Base-by-base conservation (phyloP, 2,113 vertebrate genomes). In the Cranoglanis bouderius region DNA sequence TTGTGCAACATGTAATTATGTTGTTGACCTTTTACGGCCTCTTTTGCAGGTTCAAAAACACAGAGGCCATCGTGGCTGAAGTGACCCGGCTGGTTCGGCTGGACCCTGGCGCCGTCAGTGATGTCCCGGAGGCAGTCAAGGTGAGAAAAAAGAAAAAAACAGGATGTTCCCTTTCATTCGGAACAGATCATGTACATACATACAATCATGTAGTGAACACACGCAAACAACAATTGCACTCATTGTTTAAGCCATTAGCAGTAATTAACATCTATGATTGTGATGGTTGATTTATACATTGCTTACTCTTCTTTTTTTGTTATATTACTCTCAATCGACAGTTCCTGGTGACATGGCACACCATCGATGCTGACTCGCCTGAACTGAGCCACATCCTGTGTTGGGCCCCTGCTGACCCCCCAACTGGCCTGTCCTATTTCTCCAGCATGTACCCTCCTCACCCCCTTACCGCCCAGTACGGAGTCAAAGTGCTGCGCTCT, bases 341-440 rank as follows among this genome's bases (percentile, higher is more conserved):
- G 98, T 99, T 98, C 94, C 93, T 99, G 88, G 98, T 99, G 88
- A 99, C 98, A 0, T 99, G 98, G 98, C 98, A 99, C 92, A 99
- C 98, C 0, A 99, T 99, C 0, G 98, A 99, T 5, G 98, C 98
- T 0, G 98, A 99, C 63, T 99, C 98, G 1, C 98, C 98, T 0
- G 98, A 99, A 92, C 96, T 99, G 90, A 99, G 98, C 91, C 97
- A 99, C 0, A 97, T 99, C 89, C 92, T 99, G 65, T 99, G 98
- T 86, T 99, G 98, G 98, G 97, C 98, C 1, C 97, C 98, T 0
- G 97, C 98, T 0, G 98, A 99, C 93, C 98, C 98, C 0, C 98
- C 98, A 51, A 99, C 98, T 0, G 98, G 97, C 26, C 97, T 99
- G 82, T 99, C 98, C 67, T 99, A 99, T 95, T 99, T 99, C 93